A percentile compares a stretch with the other conserved stretches of the same genome.
phyloP scores from a whole-genome alignment of 2,888 invertebrate species.

The Drosophila prolongata region DNA sequence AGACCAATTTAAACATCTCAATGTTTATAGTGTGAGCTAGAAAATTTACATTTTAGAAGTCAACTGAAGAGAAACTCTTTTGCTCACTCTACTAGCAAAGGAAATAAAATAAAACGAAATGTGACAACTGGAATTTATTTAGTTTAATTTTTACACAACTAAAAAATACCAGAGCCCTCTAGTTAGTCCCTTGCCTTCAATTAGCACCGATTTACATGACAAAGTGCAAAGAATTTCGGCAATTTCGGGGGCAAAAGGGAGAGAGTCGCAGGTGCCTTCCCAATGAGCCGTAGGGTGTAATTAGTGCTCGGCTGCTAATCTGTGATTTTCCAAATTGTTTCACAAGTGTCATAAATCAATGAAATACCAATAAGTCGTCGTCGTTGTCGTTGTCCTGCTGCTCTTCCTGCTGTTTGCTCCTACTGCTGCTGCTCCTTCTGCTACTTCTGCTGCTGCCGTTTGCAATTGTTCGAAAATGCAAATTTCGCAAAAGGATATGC shows the following conservation, averaged over 20 bases:
- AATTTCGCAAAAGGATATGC: conserved; percentile 80
- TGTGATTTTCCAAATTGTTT: conserved; percentile 83
- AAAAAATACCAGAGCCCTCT: conserved; percentile 35
- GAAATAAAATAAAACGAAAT: background rate
- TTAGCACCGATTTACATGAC: conserved; percentile 57
- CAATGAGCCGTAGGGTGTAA: conserved; percentile 72
- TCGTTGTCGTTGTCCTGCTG: conserved; percentile 30
- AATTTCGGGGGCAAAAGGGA: background rate
- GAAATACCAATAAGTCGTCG: conserved; percentile 83
- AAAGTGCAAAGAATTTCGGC: conserved; percentile 50
- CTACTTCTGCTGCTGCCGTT: conserved; percentile 42
- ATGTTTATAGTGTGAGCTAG: background rate
- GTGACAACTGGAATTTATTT: conserved; percentile 9
- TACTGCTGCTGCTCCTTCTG: conserved; percentile 10
- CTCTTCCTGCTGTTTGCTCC: conserved; percentile 22
- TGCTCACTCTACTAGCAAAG: background rate
- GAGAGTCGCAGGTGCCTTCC: conserved; percentile 21
- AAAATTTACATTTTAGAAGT: background rate
- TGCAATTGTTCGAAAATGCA: conserved; percentile 81
- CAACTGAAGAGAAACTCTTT: background rate
- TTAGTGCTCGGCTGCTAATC: conserved; percentile 78
- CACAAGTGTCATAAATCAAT: conserved; percentile 84
- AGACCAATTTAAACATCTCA: background rate
- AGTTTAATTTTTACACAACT: conserved; percentile 6
- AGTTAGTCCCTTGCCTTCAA: conserved; percentile 49